phyloP scores from a whole-genome alignment of 1,140 invertebrate species.

The Sminthurinus signatus region DNA sequence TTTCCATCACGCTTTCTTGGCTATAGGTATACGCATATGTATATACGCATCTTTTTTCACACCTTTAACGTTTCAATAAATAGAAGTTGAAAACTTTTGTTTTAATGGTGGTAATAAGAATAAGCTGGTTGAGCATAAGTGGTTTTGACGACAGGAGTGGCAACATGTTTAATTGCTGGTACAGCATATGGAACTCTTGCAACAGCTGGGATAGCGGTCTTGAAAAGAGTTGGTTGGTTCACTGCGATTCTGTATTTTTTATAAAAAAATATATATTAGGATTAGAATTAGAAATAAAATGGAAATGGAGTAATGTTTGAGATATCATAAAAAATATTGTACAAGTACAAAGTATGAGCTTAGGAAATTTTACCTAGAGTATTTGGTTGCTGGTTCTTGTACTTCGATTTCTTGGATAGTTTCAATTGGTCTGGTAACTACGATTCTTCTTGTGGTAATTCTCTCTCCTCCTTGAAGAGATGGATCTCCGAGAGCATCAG shows the following conservation, averaged over 20 bases:
- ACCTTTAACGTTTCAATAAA: no score
- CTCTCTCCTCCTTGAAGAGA: constrained; percentile 49
- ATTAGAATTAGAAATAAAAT: no score
- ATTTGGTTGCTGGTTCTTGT: constrained; percentile 54
- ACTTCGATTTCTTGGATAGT: constrained; percentile 56
- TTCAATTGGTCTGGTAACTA: constrained; percentile 56
- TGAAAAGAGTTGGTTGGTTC: constrained; percentile 50
- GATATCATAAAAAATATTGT: no score
- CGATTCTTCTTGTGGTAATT: constrained; percentile 56
- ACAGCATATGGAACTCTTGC: constrained; percentile 36
- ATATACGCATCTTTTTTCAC: no score
- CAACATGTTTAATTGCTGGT: constrained; percentile 36
- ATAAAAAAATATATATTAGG: no score
- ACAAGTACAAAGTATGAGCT: no score
- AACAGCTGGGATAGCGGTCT: constrained; percentile 43
- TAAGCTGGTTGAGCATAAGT: constrained; percentile 15
- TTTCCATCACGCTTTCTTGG: no score
- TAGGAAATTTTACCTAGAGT: no score
- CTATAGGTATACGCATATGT: no score
- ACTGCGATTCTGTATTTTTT: no score
- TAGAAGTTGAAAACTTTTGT: no score
- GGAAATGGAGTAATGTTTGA: no score
- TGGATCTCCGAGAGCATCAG: constrained; percentile 36
- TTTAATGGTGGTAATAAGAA: background rate
- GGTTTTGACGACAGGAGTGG: constrained; percentile 38